These are phyloP conservation scores for Rhineura floridana DNA, from an alignment of 2,113 vertebrate species.

Conservation along the genomic window DNA sequence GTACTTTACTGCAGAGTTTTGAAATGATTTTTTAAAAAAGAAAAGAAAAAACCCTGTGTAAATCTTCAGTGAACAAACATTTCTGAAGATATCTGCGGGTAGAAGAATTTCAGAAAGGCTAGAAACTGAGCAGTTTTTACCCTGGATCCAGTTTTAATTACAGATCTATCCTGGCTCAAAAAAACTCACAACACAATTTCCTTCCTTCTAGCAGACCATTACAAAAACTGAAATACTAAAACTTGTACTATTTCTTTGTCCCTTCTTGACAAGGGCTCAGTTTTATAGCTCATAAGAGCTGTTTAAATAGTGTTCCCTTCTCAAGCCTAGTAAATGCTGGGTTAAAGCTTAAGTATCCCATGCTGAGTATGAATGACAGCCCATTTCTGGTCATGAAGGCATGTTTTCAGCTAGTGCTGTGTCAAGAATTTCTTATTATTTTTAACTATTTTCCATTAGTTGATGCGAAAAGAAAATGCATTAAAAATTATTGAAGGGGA, in stretches of 20 bases:
- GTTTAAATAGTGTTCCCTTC: not conserved
- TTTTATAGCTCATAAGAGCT: not conserved
- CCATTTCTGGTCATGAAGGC: not conserved
- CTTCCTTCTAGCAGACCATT: constrained; percentile 3
- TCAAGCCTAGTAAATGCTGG: not conserved
- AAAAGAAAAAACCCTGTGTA: constrained; percentile 38
- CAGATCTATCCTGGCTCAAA: not conserved
- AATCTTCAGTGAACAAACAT: constrained; percentile 65
- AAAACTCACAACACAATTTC: not conserved
- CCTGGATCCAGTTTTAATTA: constrained; percentile 36
- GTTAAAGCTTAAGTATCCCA: not conserved
- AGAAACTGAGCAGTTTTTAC: constrained; percentile 36
- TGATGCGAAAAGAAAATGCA: too few species aligned
- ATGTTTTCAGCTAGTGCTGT: not conserved
- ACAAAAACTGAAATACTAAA: constrained; percentile 6
- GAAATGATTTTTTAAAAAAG: constrained; percentile 41
- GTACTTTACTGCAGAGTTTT: constrained; percentile 14
- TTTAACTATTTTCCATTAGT: not conserved
- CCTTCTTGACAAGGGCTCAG: not conserved
- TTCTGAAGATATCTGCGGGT: constrained; percentile 46
- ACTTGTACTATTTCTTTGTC: not conserved
- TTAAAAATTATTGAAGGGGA: too few species aligned
- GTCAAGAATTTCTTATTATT: not conserved
- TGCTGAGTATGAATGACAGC: not conserved
- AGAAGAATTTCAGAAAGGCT: constrained; percentile 45